These are phyloP conservation scores for Myopa testacea DNA, from an alignment of 2,888 invertebrate genomes.

Conservation along the genomic window DNA sequence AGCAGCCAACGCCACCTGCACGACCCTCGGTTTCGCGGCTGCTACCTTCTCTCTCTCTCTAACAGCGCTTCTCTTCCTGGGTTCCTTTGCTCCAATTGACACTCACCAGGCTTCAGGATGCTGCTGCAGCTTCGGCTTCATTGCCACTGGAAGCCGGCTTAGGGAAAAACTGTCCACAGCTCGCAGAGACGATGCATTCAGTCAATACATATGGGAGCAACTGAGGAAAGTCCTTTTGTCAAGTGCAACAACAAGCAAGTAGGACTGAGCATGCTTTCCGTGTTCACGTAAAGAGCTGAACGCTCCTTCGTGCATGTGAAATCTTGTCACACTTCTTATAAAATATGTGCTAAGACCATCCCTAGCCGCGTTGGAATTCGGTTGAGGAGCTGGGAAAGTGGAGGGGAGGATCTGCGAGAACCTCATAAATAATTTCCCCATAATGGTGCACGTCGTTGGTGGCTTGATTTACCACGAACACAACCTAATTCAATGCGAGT, in stretches of 20 bases:
- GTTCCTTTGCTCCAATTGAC: background rate
- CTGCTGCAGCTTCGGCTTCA: background rate
- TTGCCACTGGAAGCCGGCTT: background rate
- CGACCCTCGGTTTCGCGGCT: background rate
- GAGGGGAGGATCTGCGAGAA: constrained; percentile 14
- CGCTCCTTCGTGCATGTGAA: constrained; percentile 27
- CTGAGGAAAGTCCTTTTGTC: constrained; percentile 9
- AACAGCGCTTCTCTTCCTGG: background rate
- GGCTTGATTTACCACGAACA: constrained; percentile 36
- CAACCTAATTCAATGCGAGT: constrained; percentile 29
- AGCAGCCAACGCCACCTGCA: background rate
- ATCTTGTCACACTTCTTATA: constrained; percentile 29
- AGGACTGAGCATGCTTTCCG: background rate
- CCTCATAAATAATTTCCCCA: constrained; percentile 36
- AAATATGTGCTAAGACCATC: constrained; percentile 33
- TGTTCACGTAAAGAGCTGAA: too few species aligned
- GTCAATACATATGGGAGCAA: background rate
- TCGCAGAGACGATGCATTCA: constrained; percentile 5
- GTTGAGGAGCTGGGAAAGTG: constrained; percentile 19
- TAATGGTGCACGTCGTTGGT: constrained; percentile 25
- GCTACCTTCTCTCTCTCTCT: background rate
- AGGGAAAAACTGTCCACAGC: background rate
- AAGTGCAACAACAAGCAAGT: background rate
- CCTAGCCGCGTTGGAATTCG: constrained; percentile 21
- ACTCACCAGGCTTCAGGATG: background rate